These are phyloP conservation scores for Paradoxurus hermaphroditus DNA, from an alignment of 2,113 vertebrate species.

Conservation along the genomic window DNA sequence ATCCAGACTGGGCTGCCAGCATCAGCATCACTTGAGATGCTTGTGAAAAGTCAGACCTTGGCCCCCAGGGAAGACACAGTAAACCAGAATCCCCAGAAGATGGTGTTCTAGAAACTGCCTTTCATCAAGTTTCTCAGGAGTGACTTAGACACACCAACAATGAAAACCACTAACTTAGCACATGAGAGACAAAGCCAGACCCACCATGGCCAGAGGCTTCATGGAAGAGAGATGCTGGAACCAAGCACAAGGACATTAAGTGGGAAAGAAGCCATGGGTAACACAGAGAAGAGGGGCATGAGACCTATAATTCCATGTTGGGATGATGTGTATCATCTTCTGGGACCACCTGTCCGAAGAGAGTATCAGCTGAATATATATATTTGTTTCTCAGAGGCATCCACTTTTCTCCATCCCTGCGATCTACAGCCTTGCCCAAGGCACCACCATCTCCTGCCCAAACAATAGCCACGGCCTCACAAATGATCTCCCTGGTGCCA, in stretches of 20 bases:
- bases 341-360: background rate
- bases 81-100: background rate
- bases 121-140: background rate
- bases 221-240: background rate
- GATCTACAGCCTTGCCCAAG: background rate
- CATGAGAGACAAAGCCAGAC: background rate
- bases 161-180: background rate
- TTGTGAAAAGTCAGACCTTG: background rate
- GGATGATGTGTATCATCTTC: fast-evolving
- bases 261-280: background rate
- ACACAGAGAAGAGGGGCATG: background rate
- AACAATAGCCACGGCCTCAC: background rate
- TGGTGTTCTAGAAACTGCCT: background rate
- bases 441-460: background rate
- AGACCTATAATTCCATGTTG: background rate
- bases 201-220: background rate
- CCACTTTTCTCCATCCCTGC: background rate
- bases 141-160: background rate
- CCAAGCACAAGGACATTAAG: background rate
- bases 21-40: background rate
- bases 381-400: background rate
- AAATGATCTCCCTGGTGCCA: background rate
- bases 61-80: background rate
- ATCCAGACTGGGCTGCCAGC: background rate
- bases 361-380: too few relatives aligned